Evolutionary conservation across 2,797 vertebrate genomes (phyloP), one percentile per base, ranked within the genome.

Genomic region (Xerus rutilus): DNA sequence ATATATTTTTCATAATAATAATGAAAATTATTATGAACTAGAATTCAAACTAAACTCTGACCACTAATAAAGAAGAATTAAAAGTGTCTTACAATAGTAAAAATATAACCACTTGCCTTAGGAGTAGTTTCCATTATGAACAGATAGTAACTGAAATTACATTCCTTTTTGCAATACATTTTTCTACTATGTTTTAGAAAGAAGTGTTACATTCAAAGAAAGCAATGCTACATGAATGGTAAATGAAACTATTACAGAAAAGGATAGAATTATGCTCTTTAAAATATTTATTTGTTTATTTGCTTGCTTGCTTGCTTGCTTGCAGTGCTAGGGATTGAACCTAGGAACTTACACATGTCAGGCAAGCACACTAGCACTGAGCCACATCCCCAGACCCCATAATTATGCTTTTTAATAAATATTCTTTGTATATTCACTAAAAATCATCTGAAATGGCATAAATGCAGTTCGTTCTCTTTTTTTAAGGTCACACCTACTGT

Each of bases 31-130:
- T n/a, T 93, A 72, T 23, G 49, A 87, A 57, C 0, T 17, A 95
- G 32, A 78, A 91, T 83, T 23, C 59, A 79, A 95, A 94, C 39
- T 59, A 72, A 97, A 96, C 83, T 70, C 8, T 89, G 43, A 86
- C 2, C 43, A 89, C 18, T 62, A 79, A 88, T 76, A 95, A 32
- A 35, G 3, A 76, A 93, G 49, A 72, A 87, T 45, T 74, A 13
- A 45, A 89, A 91, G 14, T 74, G 64, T 54, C 23, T 54, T 32
- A 72, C 9, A 73, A 86, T 2, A 86, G 1, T 86, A 57, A 85
- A 28, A 93, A 91, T 89, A 13, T 62, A 85, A 84, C 6, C 77
- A 45, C 23, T 81, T 70, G 39, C 11, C 52, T 47, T 91, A 8
- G 18, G 20, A 96, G 18, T 47, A 78, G 28, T 77, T 95, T 90